Conservation (phyloP, 2,888 invertebrate genomes). For the Eilema griseolum region DNA sequence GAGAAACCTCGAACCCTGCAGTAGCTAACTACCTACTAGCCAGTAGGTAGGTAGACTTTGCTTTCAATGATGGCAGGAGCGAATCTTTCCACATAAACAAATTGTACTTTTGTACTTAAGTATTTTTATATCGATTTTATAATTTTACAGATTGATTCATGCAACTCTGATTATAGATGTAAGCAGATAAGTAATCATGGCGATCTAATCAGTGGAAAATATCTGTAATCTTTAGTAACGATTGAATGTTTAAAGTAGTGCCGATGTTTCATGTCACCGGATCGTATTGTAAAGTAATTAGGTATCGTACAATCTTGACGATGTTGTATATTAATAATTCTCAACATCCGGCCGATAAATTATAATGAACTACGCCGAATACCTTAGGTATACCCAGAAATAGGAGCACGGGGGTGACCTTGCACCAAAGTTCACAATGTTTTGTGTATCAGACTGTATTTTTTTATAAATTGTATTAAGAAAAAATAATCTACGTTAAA, state of each 20-base stretch:
- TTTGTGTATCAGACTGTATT: neutral
- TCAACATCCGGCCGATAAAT: neutral
- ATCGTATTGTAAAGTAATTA: conserved; percentile 18
- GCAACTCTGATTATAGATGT: neutral
- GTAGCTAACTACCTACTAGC: too few relatives aligned
- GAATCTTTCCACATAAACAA: neutral
- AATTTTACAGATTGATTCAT: neutral
- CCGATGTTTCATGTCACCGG: conserved; percentile 31
- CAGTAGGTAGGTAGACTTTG: too few relatives aligned
- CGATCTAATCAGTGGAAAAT: conserved; percentile 18
- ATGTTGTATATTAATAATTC: conserved; percentile 3
- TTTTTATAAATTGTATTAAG: too few relatives aligned
- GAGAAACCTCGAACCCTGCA: too few relatives aligned
- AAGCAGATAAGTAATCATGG: neutral
- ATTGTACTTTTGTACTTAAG: too few relatives aligned
- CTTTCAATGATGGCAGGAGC: too few relatives aligned
- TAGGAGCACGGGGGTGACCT: neutral
- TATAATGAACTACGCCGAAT: neutral
- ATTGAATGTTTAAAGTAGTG: conserved; percentile 17
- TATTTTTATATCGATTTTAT: neutral
- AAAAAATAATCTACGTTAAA: too few relatives aligned
- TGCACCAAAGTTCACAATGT: neutral
- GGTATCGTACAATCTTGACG: neutral
- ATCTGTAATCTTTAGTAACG: conserved; percentile 22
- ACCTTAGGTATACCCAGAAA: neutral